A percentile compares a stretch with the other conserved stretches of the same genome.
Evolutionary conservation across 2,797 vertebrate genomes (phyloP).

Genomic region (Tiaroga cobitis): DNA sequence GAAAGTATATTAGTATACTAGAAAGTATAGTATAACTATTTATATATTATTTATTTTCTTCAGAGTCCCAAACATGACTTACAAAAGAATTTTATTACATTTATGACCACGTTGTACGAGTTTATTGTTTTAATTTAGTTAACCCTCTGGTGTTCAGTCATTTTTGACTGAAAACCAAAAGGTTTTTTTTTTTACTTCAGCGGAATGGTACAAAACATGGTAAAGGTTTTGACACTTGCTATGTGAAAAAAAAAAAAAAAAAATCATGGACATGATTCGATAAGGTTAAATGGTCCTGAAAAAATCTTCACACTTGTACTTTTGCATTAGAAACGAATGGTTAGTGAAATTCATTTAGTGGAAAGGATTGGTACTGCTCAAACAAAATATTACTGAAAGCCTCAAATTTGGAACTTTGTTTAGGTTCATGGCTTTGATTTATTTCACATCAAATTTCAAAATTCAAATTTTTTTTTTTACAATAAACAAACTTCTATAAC

Average conservation of each 20-base stretch:
- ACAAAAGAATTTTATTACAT: background rate
- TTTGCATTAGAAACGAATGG: background rate
- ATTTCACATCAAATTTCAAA: no score
- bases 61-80: background rate
- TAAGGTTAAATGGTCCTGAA: background rate
- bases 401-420: background rate
- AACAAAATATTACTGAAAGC: background rate
- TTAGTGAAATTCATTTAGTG: background rate
- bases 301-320: background rate
- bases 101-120: background rate
- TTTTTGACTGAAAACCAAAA: no score
- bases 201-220: background rate
- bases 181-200: background rate
- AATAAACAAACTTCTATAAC: no score
- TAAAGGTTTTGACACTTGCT: no score
- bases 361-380: background rate
- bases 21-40: no score
- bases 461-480: no score
- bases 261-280: background rate
- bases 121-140: background rate
- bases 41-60: background rate
- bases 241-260: no score
- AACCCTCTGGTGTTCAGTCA: background rate
- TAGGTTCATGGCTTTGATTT: background rate
- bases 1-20: no score